These are phyloP conservation scores for Drosophila neutralis DNA, from an alignment of 2,888 invertebrate species.

Conservation along the genomic window DNA sequence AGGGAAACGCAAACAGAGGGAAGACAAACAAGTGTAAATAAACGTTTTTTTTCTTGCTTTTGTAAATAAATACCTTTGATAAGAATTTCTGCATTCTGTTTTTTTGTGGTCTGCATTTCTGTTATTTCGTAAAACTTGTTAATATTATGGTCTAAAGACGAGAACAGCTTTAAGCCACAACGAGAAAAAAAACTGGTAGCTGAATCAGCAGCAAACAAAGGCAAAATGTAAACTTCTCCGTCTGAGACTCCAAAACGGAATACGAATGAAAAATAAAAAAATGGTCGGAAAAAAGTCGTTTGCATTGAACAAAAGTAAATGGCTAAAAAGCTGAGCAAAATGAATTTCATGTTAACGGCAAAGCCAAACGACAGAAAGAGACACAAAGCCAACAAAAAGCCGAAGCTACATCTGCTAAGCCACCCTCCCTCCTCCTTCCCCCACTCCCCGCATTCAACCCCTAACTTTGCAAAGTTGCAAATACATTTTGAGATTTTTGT, in stretches of 20 bases:
- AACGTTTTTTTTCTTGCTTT: neutral
- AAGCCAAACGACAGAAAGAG: constrained; percentile 44
- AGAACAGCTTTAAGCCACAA: constrained; percentile 35
- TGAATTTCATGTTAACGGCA: constrained; percentile 70
- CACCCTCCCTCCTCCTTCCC: neutral
- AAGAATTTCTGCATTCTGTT: constrained; percentile 40
- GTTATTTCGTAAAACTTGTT: constrained; percentile 61
- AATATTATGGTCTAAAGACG: constrained; percentile 45
- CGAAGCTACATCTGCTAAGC: neutral
- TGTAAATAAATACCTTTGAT: constrained; percentile 63
- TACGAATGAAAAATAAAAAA: constrained; percentile 25
- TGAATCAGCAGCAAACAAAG: constrained; percentile 64
- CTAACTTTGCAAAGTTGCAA: constrained; percentile 50
- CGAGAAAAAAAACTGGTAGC: constrained; percentile 57
- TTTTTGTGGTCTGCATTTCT: constrained; percentile 22
- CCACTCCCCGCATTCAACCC: neutral
- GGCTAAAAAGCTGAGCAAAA: constrained; percentile 57
- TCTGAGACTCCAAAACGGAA: constrained; percentile 25
- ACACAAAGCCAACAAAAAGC: constrained; percentile 11
- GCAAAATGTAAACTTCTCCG: constrained; percentile 57
- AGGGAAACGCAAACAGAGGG: neutral
- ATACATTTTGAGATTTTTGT: constrained; percentile 27
- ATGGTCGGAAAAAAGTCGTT: constrained; percentile 66
- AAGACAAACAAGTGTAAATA: constrained; percentile 45
- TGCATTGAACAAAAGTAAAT: constrained; percentile 72